Percentiles rank a stretch among this genome's conserved stretches.
Evolutionary conservation across 2,888 invertebrate species (phyloP).

Genomic region (Lepidocyrtinus sp.): DNA sequence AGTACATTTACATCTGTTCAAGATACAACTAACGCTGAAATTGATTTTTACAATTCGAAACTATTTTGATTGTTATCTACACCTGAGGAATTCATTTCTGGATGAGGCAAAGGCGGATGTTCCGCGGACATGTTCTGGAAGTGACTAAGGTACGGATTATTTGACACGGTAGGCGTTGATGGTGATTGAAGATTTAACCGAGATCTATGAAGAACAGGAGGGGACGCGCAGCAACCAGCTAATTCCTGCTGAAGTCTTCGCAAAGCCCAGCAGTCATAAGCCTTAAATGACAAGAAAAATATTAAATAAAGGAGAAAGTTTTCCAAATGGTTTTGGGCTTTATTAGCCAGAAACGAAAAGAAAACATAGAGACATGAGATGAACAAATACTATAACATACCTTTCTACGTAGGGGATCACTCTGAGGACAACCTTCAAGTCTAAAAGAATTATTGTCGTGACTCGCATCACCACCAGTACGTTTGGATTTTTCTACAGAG

Average conservation of each 20-base stretch:
- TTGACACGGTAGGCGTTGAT: constrained; percentile 57
- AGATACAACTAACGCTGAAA: too few species aligned
- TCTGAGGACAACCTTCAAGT: constrained; percentile 69
- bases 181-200: constrained; percentile 66
- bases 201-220: constrained; percentile 68
- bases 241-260: constrained; percentile 69
- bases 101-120: constrained; percentile 31
- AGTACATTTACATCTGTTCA: too few species aligned
- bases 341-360: too few species aligned
- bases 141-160: constrained; percentile 55
- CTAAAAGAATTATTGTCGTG: constrained; percentile 47
- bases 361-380: background rate
- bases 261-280: constrained; percentile 70
- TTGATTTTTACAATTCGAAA: constrained; percentile 39
- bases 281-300: constrained; percentile 51
- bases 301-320: background rate
- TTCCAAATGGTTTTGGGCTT: too few species aligned
- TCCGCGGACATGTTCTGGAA: constrained; percentile 34
- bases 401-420: constrained; percentile 69
- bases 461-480: constrained; percentile 27
- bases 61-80: constrained; percentile 46
- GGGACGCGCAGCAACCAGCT: constrained; percentile 69
- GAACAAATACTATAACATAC: constrained; percentile 44
- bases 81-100: constrained; percentile 32
- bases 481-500: constrained; percentile 63